These are phyloP conservation scores for Atta cephalotes DNA, from an alignment of 1,140 invertebrate species.

Conservation along the genomic window DNA sequence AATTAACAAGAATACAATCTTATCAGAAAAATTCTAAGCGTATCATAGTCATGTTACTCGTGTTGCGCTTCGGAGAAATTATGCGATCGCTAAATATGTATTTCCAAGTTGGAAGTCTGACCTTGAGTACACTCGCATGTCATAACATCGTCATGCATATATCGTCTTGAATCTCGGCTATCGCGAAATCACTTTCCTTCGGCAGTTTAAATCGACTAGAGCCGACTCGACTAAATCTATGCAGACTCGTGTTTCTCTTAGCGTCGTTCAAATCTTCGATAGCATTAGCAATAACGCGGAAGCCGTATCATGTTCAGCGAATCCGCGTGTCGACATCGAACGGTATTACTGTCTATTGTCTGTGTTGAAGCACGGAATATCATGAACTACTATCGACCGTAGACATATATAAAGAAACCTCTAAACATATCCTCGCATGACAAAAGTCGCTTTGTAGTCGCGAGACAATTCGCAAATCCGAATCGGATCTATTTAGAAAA, in stretches of 20 bases:
- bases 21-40: background rate
- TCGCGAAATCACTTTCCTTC: background rate
- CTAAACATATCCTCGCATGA: background rate
- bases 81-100: constrained; percentile 17
- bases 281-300: constrained; percentile 1
- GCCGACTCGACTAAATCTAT: background rate
- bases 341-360: background rate
- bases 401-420: background rate
- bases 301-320: constrained; percentile 4
- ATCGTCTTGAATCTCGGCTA: background rate
- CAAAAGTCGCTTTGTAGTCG: background rate
- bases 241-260: background rate
- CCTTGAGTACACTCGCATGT: constrained; percentile 15
- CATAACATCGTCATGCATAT: no score
- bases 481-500: background rate
- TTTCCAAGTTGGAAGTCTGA: constrained; percentile 38
- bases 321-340: constrained; percentile 22
- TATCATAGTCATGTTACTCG: background rate
- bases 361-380: background rate
- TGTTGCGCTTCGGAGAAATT: constrained; percentile 36
- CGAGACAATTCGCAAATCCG: background rate
- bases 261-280: background rate
- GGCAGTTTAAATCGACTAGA: background rate
- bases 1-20: background rate
- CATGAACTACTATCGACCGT: background rate